Evolutionary conservation across 2,888 invertebrate species (phyloP).

Genomic region (Drosophila rubida): DNA sequence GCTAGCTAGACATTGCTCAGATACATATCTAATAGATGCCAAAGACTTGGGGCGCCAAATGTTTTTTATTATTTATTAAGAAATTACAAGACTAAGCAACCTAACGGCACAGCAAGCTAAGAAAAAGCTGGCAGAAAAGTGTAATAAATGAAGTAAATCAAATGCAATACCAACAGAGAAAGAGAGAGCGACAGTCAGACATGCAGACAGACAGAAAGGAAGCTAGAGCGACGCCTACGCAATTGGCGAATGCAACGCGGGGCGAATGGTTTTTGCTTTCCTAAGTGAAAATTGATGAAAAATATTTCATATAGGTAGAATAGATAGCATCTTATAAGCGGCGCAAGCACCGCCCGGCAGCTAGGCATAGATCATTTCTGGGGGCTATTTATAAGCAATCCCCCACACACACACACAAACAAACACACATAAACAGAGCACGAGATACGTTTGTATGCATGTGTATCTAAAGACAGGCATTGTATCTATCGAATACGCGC

Average conservation of each 20-base stretch:
- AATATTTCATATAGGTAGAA: slow-evolving; percentile 46
- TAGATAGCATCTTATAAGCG: slow-evolving; percentile 26
- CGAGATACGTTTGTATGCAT: background rate
- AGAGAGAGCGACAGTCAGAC: background rate
- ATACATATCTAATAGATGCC: slow-evolving; percentile 57
- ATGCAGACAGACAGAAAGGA: background rate
- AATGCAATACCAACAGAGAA: slow-evolving; percentile 29
- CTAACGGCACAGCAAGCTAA: slow-evolving; percentile 50
- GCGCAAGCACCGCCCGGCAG: slow-evolving; percentile 49
- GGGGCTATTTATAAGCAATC: slow-evolving; percentile 66
- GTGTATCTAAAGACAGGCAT: slow-evolving; percentile 27
- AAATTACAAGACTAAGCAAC: slow-evolving; percentile 51
- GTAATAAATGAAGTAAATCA: slow-evolving; percentile 64
- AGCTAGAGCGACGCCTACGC: slow-evolving; percentile 51
- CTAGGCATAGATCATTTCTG: slow-evolving; percentile 63
- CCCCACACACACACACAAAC: slow-evolving; percentile 27
- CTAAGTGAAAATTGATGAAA: slow-evolving; percentile 60
- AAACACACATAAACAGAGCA: slow-evolving; percentile 8
- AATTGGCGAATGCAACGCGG: slow-evolving; percentile 35
- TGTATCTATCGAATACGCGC: slow-evolving; percentile 56
- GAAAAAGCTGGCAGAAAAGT: slow-evolving; percentile 61
- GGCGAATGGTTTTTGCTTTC: slow-evolving; percentile 10
- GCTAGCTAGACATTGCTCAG: slow-evolving; percentile 55
- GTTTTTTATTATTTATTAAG: slow-evolving; percentile 50
- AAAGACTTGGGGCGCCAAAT: slow-evolving; percentile 61